Conservation (phyloP, 2,113 vertebrate species). For the Atractosteus spatula region DNA sequence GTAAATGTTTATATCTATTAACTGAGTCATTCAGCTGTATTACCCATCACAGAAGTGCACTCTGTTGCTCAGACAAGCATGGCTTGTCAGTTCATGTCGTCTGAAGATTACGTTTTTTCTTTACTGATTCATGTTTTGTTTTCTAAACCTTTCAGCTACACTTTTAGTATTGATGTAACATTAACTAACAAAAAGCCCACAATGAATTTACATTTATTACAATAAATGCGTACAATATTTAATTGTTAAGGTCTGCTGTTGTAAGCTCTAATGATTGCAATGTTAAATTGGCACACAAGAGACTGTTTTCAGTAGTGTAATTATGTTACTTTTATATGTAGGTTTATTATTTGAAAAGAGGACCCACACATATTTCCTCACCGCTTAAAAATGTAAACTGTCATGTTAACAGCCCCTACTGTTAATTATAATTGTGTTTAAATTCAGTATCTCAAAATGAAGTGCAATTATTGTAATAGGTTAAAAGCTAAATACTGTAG, state of each 20-base stretch:
- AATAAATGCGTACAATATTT: too few relatives aligned
- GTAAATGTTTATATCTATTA: background rate
- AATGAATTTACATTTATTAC: too few relatives aligned
- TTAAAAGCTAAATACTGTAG: constrained; percentile 6
- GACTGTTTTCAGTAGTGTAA: too few relatives aligned
- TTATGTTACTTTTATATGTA: too few relatives aligned
- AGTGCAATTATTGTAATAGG: constrained; percentile 11
- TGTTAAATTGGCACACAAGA: too few relatives aligned
- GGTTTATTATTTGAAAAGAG: too few relatives aligned
- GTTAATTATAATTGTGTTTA: too few relatives aligned
- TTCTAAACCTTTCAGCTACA: background rate
- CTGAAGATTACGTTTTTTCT: background rate
- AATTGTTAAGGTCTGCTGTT: too few relatives aligned
- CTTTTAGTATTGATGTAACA: too few relatives aligned
- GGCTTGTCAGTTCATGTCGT: background rate
- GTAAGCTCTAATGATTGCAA: too few relatives aligned
- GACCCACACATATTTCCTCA: background rate
- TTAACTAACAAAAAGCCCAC: too few relatives aligned
- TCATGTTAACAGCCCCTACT: background rate
- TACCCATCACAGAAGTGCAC: background rate
- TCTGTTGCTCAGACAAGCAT: background rate
- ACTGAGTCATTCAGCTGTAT: background rate
- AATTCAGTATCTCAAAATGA: constrained; percentile 10
- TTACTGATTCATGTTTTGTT: background rate
- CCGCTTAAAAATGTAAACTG: background rate